Percentiles rank a stretch among this genome's conserved stretches.
phyloP scores from a whole-genome alignment of 2,113 vertebrate species.

The Nannospalax galili region DNA sequence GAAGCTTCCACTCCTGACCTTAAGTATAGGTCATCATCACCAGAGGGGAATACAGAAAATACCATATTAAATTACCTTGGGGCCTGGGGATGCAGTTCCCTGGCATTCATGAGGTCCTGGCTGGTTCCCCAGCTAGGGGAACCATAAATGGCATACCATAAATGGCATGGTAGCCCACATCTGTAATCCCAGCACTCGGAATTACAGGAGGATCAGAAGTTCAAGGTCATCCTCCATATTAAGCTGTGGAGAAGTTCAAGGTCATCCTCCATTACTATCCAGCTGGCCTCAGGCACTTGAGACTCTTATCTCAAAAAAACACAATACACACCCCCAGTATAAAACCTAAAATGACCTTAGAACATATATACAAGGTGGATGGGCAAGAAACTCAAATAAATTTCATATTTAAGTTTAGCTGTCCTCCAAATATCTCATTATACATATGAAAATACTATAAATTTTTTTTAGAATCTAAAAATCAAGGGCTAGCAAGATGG shows the following conservation, averaged over 20 bases:
- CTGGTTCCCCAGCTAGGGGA: background rate
- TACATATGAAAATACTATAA: no score
- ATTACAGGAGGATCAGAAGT: background rate
- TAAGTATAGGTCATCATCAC: background rate
- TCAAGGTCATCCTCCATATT: background rate
- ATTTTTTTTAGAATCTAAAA: background rate
- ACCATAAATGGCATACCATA: background rate
- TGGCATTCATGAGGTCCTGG: background rate
- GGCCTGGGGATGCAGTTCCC: background rate
- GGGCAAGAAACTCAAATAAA: background rate
- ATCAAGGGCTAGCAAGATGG: background rate
- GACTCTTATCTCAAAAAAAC: no score
- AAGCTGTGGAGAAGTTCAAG: background rate
- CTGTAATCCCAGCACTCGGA: no score
- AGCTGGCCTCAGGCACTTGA: background rate
- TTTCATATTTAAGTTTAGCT: no score
- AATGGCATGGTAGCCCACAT: background rate
- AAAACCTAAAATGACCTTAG: background rate
- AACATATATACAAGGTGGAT: background rate
- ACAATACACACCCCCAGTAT: no score
- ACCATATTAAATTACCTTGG: no score
- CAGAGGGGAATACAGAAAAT: background rate
- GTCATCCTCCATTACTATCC: background rate
- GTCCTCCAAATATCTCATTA: no score
- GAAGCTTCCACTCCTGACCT: background rate